These are phyloP conservation scores for Euglossa dilemma DNA, from an alignment of 1,140 invertebrate genomes.

Conservation along the genomic window DNA sequence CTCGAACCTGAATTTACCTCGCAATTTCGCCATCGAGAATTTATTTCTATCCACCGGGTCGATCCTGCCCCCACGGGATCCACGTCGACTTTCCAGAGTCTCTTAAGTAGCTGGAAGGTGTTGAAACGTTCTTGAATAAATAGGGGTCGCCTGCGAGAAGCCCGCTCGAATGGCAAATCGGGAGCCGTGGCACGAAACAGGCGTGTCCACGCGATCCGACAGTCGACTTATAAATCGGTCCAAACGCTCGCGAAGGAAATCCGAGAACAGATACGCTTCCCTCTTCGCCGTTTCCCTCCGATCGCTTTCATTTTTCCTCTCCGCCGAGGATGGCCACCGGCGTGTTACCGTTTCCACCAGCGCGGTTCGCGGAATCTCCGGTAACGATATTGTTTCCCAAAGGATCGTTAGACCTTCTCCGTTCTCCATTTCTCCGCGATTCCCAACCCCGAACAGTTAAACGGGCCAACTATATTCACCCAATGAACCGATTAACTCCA, in stretches of 20 bases:
- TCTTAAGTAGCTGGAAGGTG: conserved; percentile 57
- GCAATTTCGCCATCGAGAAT: conserved; percentile 10
- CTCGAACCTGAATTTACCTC: not conserved
- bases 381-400: no score
- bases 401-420: not conserved
- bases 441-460: no score
- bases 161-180: conserved; percentile 53
- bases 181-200: conserved; percentile 40
- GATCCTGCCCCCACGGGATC: conserved; percentile 16
- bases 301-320: not conserved
- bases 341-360: not conserved
- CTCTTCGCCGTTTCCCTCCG: not conserved
- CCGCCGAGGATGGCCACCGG: no score
- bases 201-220: conserved; percentile 38
- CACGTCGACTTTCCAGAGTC: conserved; percentile 38
- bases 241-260: conserved; percentile 4
- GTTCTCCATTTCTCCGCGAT: not conserved
- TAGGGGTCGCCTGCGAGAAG: conserved; percentile 29
- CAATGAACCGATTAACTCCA: no score
- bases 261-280: not conserved
- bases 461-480: no score
- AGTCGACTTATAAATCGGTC: conserved; percentile 48
- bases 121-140: conserved; percentile 65
- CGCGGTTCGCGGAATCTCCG: no score
- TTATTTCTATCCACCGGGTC: conserved; percentile 21